Conservation (phyloP, 1,140 invertebrate genomes). For the Leptinotarsa texana region DNA sequence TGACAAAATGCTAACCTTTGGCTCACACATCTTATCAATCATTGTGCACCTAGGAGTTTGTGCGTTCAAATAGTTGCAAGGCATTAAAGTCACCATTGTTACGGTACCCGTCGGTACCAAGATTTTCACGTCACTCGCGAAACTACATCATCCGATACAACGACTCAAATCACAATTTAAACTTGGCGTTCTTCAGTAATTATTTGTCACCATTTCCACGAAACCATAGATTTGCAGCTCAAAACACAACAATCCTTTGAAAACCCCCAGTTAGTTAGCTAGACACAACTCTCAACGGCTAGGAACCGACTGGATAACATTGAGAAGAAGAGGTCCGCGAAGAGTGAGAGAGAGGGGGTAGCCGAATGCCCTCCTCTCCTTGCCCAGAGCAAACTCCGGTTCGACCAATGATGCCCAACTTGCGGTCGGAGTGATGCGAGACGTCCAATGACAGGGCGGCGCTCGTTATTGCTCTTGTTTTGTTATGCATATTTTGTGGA, state of each 20-base stretch:
- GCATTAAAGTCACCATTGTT: conserved; percentile 62
- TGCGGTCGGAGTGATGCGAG: conserved; percentile 15
- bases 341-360: conserved; percentile 16
- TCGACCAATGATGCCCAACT: conserved; percentile 20
- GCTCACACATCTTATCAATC: conserved; percentile 63
- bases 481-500: conserved; percentile 16
- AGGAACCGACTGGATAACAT: neutral
- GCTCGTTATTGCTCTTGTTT: conserved; percentile 22
- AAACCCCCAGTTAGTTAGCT: neutral
- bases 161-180: neutral
- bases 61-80: conserved; percentile 59
- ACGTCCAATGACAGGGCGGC: conserved; percentile 7
- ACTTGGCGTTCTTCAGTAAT: neutral
- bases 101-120: conserved; percentile 32
- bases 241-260: neutral
- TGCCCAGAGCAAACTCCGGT: neutral
- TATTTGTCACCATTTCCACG: neutral
- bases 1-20: conserved; percentile 55
- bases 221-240: neutral
- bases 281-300: neutral
- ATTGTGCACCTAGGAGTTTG: conserved; percentile 59
- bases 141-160: neutral
- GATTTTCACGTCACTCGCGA: conserved; percentile 14
- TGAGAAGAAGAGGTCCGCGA: conserved; percentile 2
- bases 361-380: neutral